These are phyloP conservation scores for Euzetes globulus DNA, from an alignment of 2,888 invertebrate species.

Conservation along the genomic window DNA sequence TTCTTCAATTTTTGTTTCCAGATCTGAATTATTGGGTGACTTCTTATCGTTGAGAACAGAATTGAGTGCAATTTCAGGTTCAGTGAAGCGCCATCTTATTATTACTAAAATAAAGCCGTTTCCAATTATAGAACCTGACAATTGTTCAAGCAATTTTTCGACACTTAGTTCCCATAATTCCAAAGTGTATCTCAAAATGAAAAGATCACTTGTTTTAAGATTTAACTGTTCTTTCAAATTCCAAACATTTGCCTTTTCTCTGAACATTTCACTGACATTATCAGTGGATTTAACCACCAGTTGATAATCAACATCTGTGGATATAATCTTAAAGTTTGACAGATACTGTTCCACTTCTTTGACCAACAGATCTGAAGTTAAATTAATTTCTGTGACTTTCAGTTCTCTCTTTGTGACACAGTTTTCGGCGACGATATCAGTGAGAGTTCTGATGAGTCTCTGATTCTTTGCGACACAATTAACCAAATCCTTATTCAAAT, in stretches of 20 bases:
- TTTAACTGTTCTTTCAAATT: no score
- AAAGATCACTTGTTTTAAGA: no score
- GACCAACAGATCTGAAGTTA: not conserved
- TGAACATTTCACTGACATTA: not conserved
- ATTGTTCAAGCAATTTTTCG: not conserved
- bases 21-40: conserved; percentile 51
- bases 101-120: not conserved
- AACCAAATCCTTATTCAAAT: conserved; percentile 42
- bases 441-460: conserved; percentile 44
- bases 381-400: conserved; percentile 62
- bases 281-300: conserved; percentile 47
- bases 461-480: conserved; percentile 40
- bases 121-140: not conserved
- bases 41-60: conserved; percentile 55
- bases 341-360: not conserved
- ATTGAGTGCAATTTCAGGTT: conserved; percentile 36
- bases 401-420: conserved; percentile 57
- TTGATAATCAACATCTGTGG: conserved; percentile 54
- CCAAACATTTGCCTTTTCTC: no score
- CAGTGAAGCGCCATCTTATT: not conserved
- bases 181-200: no score
- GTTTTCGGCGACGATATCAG: conserved; percentile 74
- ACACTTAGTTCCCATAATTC: no score
- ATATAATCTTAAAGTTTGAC: conserved; percentile 33
- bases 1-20: not conserved